Conservation (phyloP, 2,888 invertebrate species). For the Machimus atricapillus region DNA sequence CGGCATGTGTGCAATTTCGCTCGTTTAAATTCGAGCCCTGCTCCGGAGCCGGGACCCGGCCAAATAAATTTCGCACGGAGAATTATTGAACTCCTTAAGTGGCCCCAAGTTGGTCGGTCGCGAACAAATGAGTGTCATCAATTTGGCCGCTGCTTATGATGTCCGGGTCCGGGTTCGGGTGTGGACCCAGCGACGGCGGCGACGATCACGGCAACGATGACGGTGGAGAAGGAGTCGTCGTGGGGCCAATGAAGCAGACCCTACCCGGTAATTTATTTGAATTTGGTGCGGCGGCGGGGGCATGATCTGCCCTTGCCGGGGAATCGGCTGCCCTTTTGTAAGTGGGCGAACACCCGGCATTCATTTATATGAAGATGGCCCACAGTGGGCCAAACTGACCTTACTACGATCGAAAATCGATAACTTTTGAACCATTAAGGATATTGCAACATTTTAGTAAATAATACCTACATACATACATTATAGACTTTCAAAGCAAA, state of each 20-base stretch:
- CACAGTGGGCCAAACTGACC: not conserved
- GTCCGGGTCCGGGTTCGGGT: not conserved
- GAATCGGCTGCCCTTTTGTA: not conserved
- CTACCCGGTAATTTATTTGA: not conserved
- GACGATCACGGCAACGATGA: not conserved
- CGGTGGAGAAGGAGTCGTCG: not conserved
- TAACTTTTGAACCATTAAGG: too few species aligned
- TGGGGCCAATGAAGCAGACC: not conserved
- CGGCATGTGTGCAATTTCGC: constrained; percentile 15
- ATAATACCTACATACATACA: too few species aligned
- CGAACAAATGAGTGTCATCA: constrained; percentile 34
- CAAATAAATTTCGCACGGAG: constrained; percentile 34
- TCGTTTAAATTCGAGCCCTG: not conserved
- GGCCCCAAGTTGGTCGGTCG: constrained; percentile 23
- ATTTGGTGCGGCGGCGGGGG: not conserved
- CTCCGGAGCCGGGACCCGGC: not conserved
- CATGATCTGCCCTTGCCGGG: not conserved
- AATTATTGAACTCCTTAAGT: constrained; percentile 24
- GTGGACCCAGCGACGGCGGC: not conserved
- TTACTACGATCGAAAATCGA: too few species aligned
- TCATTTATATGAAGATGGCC: not conserved
- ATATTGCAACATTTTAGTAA: too few species aligned
- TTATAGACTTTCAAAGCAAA: too few species aligned
- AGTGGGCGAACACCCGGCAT: not conserved
- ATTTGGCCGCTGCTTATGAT: constrained; percentile 26